Base-by-base conservation (phyloP, 2,113 vertebrate genomes). In the Mesoclemmys tuberculata region DNA sequence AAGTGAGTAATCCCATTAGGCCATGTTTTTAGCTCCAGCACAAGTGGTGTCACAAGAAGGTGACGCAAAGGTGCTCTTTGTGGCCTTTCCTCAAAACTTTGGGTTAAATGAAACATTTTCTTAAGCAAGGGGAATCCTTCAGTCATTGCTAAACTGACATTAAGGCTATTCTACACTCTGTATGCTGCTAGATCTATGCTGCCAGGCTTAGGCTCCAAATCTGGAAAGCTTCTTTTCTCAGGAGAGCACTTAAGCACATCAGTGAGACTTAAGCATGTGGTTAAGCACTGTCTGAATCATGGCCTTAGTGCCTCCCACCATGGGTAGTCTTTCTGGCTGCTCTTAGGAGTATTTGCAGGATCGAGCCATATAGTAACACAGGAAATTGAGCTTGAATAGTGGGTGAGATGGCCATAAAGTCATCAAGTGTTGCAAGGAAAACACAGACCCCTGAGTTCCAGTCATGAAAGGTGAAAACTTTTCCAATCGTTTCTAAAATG, bases 101-200 rank as follows among this genome's bases (percentile, higher is more conserved):
- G 24, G 86, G 56, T 26, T 84, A 82, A 87, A 0, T 0, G 5
- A 13, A 84, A n/a, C 0, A 0, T 3, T 46, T 52, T 49, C 2
- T 0, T n/a, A 4, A 5, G 27, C 31, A n/a, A 4, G 22, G n/a
- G 3, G 19, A 2, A 48, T 41, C 84, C n/a, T 9, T 71, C 56
- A 26, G 68, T 74, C 11, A 19, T 87, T 0, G 0, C 61, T 68
- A 54, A 71, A 18, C 29, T 87, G 80, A 10, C 24, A 56, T 0
- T 3, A 52, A 24, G n/a, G n/a, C 24, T 18, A 1, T n/a, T 44
- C 26, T 18, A 38, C 16, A 75, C 74, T 14, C 41, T 14, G 74
- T 13, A 29, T 0, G 0, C 8, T 3, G 35, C 90, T 0, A 0
- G 54, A 46, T 49, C 52, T 29, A 71, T 91, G 27, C 78, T 87